These are phyloP conservation scores for Vimba vimba DNA, from an alignment of 2,113 vertebrate genomes.

Conservation along the genomic window DNA sequence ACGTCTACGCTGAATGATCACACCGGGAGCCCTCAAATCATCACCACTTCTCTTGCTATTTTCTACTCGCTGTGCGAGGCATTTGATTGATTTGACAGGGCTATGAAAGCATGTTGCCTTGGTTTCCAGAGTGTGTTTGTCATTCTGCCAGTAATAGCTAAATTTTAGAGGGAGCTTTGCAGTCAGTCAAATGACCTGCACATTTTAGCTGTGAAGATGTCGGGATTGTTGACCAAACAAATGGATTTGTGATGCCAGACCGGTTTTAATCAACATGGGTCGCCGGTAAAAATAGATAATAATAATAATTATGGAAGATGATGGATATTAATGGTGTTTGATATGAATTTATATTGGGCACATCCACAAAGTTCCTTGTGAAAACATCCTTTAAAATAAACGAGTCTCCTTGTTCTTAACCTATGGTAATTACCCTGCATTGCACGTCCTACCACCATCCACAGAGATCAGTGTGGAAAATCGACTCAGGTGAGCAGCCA, in stretches of 20 bases:
- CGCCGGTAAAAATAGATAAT: not conserved
- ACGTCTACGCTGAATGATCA: conserved; percentile 29
- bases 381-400: conserved; percentile 10
- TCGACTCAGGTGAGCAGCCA: conserved; percentile 34
- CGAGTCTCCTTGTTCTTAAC: conserved; percentile 20
- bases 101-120: conserved; percentile 34
- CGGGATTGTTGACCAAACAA: conserved; percentile 19
- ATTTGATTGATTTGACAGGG: conserved; percentile 37
- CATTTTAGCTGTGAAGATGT: not conserved
- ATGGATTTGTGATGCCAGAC: conserved; percentile 8
- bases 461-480: conserved; percentile 13
- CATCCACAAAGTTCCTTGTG: not conserved
- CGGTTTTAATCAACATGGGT: not conserved
- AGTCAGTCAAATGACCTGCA: not conserved
- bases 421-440: conserved; percentile 10
- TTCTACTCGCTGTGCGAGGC: conserved; percentile 9
- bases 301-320: not conserved
- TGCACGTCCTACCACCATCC: not conserved
- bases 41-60: conserved; percentile 15
- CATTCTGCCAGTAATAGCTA: not conserved
- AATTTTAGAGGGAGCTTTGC: conserved; percentile 11
- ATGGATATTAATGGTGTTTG: not conserved
- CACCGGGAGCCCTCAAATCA: conserved; percentile 37
- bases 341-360: not conserved
- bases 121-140: conserved; percentile 29